Evolutionary conservation across 2,888 invertebrate species (phyloP), one percentile per base, ranked within the genome.

Genomic region (Melolontha melolontha): DNA sequence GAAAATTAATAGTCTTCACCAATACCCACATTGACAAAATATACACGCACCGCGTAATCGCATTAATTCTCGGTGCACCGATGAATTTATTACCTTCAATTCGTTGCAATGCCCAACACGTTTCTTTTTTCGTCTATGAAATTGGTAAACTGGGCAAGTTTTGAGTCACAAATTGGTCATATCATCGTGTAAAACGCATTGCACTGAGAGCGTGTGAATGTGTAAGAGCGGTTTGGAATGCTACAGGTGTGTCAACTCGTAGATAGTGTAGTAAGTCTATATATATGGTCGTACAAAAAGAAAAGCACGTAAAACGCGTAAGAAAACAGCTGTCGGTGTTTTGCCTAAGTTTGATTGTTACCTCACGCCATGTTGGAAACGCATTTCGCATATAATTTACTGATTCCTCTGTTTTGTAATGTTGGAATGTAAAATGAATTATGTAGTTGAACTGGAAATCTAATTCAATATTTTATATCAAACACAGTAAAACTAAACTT

Each of bases 221-320:
- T 40, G 40, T 40, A 40, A 54, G 40, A 54, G 11, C 54, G 17
- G 40, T 17, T 14, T 40, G 54, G 54, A 54, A 54, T 54, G 54
- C 54, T 12, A 44, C 59, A 59, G 59, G 59, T 59, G 59, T 59
- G 59, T 44, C 59, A 59, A 57, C 41, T 27, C 12, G 59, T 42
- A 57, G 57, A 57, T 59, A 44, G 29, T 59, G 44, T 34, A 34
- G 7, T 6, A 34, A 1, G 34, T 6, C 2, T 8, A 34, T 34
- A 10, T 34, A 10, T 34, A 22, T 4, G 4, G 1, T 22, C 4
- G 4, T 22, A 22, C 22, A 4, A 22, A 22, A 1, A 34, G 34
- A 34, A 10, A 10, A 34, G 34, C 40, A 22, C 22, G 40, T 54
- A 40, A 11, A 11, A 17, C 10, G 54, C 12, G 14, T 12, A 39